Evolutionary conservation across 1,140 invertebrate species (phyloP).

Genomic region (Macrobrachium nipponense): DNA sequence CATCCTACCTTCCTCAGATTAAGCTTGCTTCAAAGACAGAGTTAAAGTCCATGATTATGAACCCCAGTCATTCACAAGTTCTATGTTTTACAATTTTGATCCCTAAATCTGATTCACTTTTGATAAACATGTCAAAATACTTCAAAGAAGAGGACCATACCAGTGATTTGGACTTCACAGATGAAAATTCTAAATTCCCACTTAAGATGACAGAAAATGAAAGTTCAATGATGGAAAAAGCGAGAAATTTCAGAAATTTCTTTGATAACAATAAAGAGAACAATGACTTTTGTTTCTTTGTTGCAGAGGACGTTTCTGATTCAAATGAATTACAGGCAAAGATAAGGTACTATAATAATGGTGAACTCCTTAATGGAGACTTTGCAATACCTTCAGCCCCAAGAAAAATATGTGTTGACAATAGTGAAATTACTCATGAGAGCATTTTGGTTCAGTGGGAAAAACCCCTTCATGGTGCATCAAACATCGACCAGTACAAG

Average conservation of each 20-base stretch:
- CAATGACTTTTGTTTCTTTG: not conserved
- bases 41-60: constrained; percentile 17
- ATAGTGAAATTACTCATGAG: not conserved
- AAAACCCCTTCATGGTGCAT: not conserved
- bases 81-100: constrained; percentile 14
- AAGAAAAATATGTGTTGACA: too few relatives aligned
- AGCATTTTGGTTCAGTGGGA: not conserved
- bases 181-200: not conserved
- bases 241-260: not conserved
- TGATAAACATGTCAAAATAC: not conserved
- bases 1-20: not conserved
- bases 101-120: not conserved
- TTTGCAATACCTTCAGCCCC: constrained; percentile 1
- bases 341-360: not conserved
- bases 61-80: not conserved
- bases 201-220: not conserved
- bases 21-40: constrained; percentile 16
- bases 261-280: not conserved
- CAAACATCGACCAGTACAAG: not conserved
- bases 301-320: not conserved
- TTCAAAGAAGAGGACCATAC: not conserved
- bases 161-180: not conserved
- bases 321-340: constrained; percentile 1
- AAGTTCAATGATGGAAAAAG: constrained; percentile 6
- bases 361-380: not conserved